A percentile compares a stretch with the other conserved stretches of the same genome.
phyloP scores from a whole-genome alignment of 2,797 vertebrate species.

The Chlorospingus flavigularis region DNA sequence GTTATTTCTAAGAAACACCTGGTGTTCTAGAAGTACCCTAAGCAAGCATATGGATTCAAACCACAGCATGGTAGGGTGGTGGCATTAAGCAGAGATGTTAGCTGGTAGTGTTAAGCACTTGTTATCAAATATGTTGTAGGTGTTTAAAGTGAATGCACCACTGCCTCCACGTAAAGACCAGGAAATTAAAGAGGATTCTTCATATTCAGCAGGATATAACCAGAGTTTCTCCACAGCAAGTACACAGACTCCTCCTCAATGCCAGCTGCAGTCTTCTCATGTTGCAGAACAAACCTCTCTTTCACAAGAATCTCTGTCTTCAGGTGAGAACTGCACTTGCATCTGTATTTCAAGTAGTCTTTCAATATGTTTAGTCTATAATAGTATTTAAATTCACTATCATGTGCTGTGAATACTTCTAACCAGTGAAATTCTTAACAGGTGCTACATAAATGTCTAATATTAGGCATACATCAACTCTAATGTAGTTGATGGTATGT shows the following conservation, averaged over 20 bases:
- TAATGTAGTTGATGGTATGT: neutral
- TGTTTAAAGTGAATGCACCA: conserved; percentile 85
- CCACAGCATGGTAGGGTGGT: neutral
- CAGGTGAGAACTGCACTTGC: conserved; percentile 69
- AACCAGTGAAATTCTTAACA: neutral
- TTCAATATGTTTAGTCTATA: neutral
- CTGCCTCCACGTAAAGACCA: conserved; percentile 81
- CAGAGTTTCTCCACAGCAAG: conserved; percentile 85
- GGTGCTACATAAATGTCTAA: neutral
- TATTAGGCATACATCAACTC: neutral
- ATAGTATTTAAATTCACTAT: neutral
- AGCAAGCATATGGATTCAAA: neutral
- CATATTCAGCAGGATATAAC: conserved; percentile 74
- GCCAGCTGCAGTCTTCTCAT: conserved; percentile 74
- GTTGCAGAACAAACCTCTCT: conserved; percentile 78
- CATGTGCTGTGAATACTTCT: neutral
- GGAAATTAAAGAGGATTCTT: conserved; percentile 79
- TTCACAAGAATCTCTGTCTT: conserved; percentile 73
- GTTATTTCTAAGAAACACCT: neutral
- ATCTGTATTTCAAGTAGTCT: neutral
- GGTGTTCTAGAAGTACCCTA: neutral
- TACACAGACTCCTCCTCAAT: conserved; percentile 91
- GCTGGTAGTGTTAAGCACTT: neutral
- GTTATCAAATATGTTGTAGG: conserved; percentile 70
- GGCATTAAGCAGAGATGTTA: neutral